These are phyloP conservation scores for Drusus annulatus DNA, from an alignment of 1,140 invertebrate species.

Conservation along the genomic window DNA sequence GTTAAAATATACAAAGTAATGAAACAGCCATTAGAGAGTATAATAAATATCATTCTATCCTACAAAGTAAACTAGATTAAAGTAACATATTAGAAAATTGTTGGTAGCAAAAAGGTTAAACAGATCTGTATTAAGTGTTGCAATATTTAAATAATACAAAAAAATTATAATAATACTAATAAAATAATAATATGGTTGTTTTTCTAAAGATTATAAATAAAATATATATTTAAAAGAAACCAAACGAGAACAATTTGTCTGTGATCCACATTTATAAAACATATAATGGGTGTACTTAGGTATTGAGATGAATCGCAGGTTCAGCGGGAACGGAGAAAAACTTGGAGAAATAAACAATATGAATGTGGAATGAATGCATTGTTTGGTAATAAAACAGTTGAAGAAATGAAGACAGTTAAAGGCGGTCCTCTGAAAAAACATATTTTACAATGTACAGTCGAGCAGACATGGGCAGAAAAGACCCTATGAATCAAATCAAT, in stretches of 20 bases:
- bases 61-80: slow-evolving; percentile 39
- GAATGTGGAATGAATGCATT: slow-evolving; percentile 39
- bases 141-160: slow-evolving; percentile 56
- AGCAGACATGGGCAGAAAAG: background rate
- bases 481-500: no score
- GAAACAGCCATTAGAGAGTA: slow-evolving; percentile 44
- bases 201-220: slow-evolving; percentile 55
- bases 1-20: slow-evolving; percentile 32
- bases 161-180: slow-evolving; percentile 48
- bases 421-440: slow-evolving; percentile 18
- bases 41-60: slow-evolving; percentile 25
- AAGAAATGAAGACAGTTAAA: slow-evolving; percentile 1
- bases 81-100: slow-evolving; percentile 41
- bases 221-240: slow-evolving; percentile 49
- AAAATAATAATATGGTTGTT: slow-evolving; percentile 53
- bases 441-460: background rate
- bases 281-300: slow-evolving; percentile 48
- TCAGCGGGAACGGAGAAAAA: background rate
- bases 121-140: slow-evolving; percentile 54
- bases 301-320: slow-evolving; percentile 37
- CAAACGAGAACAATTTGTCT: slow-evolving; percentile 56
- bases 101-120: slow-evolving; percentile 55
- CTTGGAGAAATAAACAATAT: slow-evolving; percentile 14
- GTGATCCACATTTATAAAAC: slow-evolving; percentile 56
- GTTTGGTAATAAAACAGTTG: background rate